phyloP scores from a whole-genome alignment of 2,113 vertebrate species.

The Micronisus gabar region DNA sequence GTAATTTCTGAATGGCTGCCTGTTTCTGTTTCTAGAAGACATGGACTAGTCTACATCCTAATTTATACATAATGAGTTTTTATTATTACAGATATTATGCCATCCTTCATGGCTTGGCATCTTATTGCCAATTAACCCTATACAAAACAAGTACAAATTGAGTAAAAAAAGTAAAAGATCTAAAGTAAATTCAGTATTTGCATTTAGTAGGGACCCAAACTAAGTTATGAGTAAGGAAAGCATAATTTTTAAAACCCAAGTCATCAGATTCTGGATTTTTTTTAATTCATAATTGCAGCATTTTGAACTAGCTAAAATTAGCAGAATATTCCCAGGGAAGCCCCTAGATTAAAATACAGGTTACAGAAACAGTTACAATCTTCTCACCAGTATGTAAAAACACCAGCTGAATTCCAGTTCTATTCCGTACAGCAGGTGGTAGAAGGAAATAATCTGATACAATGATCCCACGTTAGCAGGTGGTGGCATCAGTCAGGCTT shows the following conservation, averaged over 20 bases:
- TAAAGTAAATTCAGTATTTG: neutral
- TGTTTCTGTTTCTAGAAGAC: neutral
- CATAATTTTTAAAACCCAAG: neutral
- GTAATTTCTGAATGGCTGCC: neutral
- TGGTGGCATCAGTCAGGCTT: constrained; percentile 23
- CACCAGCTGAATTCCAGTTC: neutral
- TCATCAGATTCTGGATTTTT: neutral
- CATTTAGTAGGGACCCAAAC: neutral
- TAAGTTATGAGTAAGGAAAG: neutral
- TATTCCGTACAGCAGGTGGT: neutral
- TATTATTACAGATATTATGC: neutral
- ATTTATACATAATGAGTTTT: neutral
- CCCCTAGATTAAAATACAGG: neutral
- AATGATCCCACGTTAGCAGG: constrained; percentile 10
- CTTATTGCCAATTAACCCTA: neutral
- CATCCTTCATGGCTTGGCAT: neutral
- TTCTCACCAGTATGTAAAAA: neutral
- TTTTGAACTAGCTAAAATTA: neutral
- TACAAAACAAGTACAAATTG: neutral
- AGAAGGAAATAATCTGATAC: constrained; percentile 5
- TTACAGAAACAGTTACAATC: neutral
- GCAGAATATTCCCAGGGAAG: neutral
- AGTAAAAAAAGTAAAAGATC: neutral
- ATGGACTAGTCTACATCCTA: neutral
- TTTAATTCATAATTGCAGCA: neutral